Evolutionary conservation across 64 coral and sea anemone genomes (phyloP).

Genomic region (Pachyseris speciosa): DNA sequence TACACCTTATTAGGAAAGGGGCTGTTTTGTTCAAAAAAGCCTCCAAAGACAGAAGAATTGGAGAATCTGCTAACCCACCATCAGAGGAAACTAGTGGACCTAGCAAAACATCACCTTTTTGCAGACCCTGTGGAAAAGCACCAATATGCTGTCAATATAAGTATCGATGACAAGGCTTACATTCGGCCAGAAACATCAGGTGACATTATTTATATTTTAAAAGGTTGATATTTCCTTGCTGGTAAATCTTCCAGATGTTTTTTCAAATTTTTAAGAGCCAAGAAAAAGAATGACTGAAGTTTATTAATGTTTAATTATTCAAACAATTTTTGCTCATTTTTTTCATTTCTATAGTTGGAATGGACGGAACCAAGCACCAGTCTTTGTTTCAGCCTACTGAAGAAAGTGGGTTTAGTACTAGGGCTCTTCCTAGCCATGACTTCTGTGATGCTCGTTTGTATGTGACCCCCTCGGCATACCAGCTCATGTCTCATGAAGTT

Average conservation of each 20-base stretch:
- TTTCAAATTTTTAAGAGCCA: not conserved
- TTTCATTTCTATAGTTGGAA: conserved; percentile 41
- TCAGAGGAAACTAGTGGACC: conserved; percentile 23
- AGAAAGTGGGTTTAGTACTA: conserved; percentile 28
- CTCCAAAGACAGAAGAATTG: conserved; percentile 50
- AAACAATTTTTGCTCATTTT: conserved; percentile 20
- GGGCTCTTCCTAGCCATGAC: conserved; percentile 44
- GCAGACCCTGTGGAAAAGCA: not conserved
- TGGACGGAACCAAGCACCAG: conserved; percentile 61
- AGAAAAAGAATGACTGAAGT: not conserved
- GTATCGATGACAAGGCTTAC: conserved; percentile 66
- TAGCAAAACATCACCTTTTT: conserved; percentile 58
- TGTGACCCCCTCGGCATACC: conserved; percentile 47
- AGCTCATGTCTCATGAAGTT: conserved; percentile 42
- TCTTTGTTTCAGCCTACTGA: conserved; percentile 57
- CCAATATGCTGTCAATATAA: not conserved
- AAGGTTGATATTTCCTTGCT: not conserved
- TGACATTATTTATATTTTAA: not conserved
- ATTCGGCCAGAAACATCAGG: conserved; percentile 61
- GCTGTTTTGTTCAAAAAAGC: conserved; percentile 40
- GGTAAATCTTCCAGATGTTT: not conserved
- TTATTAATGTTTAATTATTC: conserved; percentile 11
- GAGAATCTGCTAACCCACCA: conserved; percentile 49
- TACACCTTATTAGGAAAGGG: not conserved
- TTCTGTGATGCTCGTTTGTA: conserved; percentile 37